phyloP scores from a whole-genome alignment of 2,113 vertebrate genomes.

The Echinops telfairi region DNA sequence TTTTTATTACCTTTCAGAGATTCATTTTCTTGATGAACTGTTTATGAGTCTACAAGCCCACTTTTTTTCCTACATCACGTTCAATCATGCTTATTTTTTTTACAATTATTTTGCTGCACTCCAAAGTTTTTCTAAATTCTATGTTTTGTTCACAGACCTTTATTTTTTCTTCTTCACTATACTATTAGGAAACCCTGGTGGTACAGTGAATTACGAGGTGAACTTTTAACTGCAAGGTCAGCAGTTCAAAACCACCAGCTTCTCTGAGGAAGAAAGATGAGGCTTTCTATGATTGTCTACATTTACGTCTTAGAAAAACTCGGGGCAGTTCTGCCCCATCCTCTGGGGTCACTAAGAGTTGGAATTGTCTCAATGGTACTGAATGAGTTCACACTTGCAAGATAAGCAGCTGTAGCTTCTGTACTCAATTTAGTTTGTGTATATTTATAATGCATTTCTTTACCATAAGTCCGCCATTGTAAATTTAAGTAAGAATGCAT shows the following conservation, averaged over 20 bases:
- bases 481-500: not conserved
- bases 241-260: no score
- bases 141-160: slow-evolving; percentile 10
- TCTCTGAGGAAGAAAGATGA: no score
- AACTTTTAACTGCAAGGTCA: no score
- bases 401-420: not conserved
- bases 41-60: not conserved
- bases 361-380: no score
- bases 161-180: not conserved
- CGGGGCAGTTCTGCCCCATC: no score
- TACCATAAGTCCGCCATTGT: not conserved
- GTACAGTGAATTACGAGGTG: no score
- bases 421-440: not conserved
- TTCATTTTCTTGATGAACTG: not conserved
- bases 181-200: not conserved
- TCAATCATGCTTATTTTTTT: not conserved
- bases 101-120: not conserved
- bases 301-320: no score
- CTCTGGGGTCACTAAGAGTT: no score
- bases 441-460: not conserved
- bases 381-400: not conserved
- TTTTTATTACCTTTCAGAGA: slow-evolving; percentile 2
- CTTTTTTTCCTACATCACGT: not conserved
- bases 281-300: no score
- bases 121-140: no score